Evolutionary conservation across 2,888 invertebrate species (phyloP).

Genomic region (Fabriciana adippe): DNA sequence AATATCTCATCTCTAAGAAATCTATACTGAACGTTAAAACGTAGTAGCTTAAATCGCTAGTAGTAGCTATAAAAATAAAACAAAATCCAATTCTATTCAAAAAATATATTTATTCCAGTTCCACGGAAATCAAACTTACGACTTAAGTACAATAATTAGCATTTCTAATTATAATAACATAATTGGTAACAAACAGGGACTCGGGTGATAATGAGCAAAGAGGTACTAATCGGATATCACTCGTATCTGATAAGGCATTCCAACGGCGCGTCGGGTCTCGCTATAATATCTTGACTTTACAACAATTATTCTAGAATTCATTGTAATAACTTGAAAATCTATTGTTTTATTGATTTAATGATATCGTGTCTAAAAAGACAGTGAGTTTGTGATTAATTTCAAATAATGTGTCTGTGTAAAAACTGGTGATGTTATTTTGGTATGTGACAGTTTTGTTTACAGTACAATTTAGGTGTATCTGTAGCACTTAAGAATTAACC

Average conservation of each 20-base stretch:
- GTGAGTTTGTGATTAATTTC: conserved; percentile 6
- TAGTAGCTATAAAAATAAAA: background rate
- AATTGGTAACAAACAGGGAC: conserved; percentile 17
- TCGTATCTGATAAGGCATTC: conserved; percentile 38
- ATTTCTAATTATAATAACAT: conserved; percentile 7
- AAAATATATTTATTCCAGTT: background rate
- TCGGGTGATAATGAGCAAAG: conserved; percentile 25
- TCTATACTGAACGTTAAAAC: background rate
- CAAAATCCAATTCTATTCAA: background rate
- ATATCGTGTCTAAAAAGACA: background rate
- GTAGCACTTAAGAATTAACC: too few relatives aligned
- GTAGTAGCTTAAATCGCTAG: background rate
- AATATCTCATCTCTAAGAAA: too few relatives aligned
- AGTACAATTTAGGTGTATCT: background rate
- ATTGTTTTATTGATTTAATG: background rate
- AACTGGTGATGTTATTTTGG: background rate
- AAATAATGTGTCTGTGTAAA: background rate
- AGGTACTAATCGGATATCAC: conserved; percentile 31
- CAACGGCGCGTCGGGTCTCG: conserved; percentile 14
- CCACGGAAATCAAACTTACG: background rate
- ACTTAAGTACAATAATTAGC: too few relatives aligned
- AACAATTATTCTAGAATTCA: conserved; percentile 19
- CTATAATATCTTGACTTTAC: conserved; percentile 21
- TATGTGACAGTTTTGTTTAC: conserved; percentile 14
- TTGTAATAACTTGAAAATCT: conserved; percentile 8